Conservation (phyloP, 1,140 invertebrate genomes). For the Lasaia peninsularis region DNA sequence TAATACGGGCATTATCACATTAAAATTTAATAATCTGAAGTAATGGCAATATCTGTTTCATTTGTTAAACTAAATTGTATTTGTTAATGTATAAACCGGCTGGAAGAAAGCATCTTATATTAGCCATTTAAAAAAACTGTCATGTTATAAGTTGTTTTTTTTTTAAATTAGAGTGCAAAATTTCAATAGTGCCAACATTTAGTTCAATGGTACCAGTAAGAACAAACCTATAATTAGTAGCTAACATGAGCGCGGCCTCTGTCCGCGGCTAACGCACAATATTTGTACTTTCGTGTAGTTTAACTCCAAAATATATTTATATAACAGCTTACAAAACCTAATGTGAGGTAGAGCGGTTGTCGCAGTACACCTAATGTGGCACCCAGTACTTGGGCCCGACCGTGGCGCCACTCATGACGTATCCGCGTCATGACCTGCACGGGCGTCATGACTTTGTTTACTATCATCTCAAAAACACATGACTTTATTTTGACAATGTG, state of each 20-base stretch:
- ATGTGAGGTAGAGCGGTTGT: constrained; percentile 71
- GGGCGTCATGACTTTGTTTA: background rate
- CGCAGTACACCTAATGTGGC: constrained; percentile 38
- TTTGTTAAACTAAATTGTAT: too few relatives aligned
- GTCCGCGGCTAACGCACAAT: constrained; percentile 51
- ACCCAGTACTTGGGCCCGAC: constrained; percentile 29
- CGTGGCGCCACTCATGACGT: constrained; percentile 18
- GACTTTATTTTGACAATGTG: background rate
- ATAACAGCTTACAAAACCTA: constrained; percentile 71
- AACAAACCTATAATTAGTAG: constrained; percentile 49
- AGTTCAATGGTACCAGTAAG: background rate
- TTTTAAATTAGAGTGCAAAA: background rate
- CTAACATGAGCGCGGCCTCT: constrained; percentile 53
- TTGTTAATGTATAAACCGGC: too few relatives aligned
- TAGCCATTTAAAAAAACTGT: too few relatives aligned
- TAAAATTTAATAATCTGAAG: too few relatives aligned
- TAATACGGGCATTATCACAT: too few relatives aligned
- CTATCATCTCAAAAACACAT: background rate
- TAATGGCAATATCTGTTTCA: too few relatives aligned
- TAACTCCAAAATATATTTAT: constrained; percentile 72
- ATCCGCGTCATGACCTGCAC: constrained; percentile 10
- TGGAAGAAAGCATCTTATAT: too few relatives aligned
- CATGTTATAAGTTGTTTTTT: too few relatives aligned
- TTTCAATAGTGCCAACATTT: background rate
- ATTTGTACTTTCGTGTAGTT: constrained; percentile 52